These are phyloP conservation scores for Orchesella cincta DNA, from an alignment of 1,140 invertebrate genomes.

Conservation along the genomic window DNA sequence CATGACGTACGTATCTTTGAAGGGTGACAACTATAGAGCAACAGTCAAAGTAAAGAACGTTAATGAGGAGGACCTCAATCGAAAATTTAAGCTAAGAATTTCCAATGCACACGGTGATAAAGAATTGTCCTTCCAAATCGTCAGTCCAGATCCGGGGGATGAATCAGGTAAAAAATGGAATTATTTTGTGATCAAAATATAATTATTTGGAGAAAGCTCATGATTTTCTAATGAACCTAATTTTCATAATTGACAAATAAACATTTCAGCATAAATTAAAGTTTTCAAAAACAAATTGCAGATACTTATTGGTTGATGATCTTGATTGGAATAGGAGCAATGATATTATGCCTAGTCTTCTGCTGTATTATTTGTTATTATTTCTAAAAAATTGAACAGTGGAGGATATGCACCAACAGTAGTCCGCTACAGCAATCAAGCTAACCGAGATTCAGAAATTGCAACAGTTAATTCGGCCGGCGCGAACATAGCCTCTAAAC, in stretches of 20 bases:
- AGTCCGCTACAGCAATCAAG: neutral
- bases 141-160: neutral
- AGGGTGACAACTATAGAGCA: neutral
- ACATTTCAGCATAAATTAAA: neutral
- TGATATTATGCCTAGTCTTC: neutral
- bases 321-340: neutral
- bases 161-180: neutral
- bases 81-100: neutral
- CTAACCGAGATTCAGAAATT: neutral
- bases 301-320: neutral
- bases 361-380: neutral
- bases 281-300: neutral
- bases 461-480: neutral
- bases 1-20: too few species aligned
- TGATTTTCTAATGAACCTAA: neutral
- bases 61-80: neutral
- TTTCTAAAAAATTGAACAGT: neutral
- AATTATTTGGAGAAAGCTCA: neutral
- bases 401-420: neutral
- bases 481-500: neutral
- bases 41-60: neutral
- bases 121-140: neutral
- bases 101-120: neutral
- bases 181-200: neutral
- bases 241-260: neutral